Conservation (phyloP, 2,797 vertebrate genomes). For the Phaenicophaeus curvirostris region DNA sequence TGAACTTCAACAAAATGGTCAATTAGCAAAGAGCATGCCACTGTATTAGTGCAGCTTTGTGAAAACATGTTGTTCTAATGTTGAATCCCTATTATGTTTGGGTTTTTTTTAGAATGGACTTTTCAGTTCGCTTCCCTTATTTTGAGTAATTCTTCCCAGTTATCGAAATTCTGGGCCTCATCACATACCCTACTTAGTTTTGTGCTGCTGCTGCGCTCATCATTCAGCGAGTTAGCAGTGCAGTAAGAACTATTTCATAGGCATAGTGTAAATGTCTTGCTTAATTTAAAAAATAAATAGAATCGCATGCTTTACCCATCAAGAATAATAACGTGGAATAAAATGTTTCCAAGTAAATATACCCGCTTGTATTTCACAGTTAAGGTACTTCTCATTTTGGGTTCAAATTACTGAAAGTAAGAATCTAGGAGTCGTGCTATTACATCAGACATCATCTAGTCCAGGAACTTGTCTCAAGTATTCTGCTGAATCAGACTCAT, state of each 20-base stretch:
- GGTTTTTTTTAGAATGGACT: not conserved
- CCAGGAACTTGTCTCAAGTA: not conserved
- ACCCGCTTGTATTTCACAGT: not conserved
- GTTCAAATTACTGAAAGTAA: not conserved
- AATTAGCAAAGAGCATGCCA: constrained; percentile 14
- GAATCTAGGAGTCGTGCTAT: not conserved
- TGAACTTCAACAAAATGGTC: constrained; percentile 7
- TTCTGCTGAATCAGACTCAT: not conserved
- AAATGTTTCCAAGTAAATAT: not conserved
- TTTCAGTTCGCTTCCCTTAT: not conserved
- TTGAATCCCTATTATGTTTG: not conserved
- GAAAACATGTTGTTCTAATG: not conserved
- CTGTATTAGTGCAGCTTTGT: not conserved
- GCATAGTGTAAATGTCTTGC: not conserved
- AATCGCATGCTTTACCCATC: not conserved
- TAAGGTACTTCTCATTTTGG: not conserved
- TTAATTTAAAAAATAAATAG: not conserved
- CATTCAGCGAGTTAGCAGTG: not conserved
- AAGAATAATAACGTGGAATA: not conserved
- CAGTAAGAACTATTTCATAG: not conserved
- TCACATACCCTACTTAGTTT: not conserved
- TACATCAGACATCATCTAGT: too few species aligned
- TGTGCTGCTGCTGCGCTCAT: not conserved
- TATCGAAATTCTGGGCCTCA: not conserved
- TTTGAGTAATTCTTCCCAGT: not conserved